Evolutionary conservation across 2,888 invertebrate species (phyloP).

Genomic region (Leptinotarsa peninsularis): DNA sequence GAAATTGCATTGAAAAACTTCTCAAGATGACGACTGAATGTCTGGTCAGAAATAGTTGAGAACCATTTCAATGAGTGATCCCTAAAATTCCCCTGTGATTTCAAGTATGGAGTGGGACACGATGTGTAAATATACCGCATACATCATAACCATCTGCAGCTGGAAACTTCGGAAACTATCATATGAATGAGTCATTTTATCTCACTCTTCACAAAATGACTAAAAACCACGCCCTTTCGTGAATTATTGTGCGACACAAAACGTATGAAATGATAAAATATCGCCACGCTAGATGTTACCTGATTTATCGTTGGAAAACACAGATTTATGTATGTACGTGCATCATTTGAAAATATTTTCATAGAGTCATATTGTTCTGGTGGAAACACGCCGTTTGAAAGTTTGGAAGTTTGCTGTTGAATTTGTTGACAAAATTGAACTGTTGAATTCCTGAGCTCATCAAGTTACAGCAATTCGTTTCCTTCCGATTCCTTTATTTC

Average conservation of each 20-base stretch:
- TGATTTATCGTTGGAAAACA: slow-evolving; percentile 39
- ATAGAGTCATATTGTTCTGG: slow-evolving; percentile 25
- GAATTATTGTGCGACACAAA: slow-evolving; percentile 35
- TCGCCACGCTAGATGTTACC: slow-evolving; percentile 35
- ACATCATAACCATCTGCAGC: neutral
- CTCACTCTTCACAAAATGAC: slow-evolving; percentile 13
- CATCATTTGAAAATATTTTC: slow-evolving; percentile 37
- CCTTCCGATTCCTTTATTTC: too few relatives aligned
- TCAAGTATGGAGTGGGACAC: neutral
- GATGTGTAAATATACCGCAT: neutral
- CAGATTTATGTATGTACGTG: slow-evolving; percentile 34
- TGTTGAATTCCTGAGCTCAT: neutral
- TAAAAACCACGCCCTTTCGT: slow-evolving; percentile 28
- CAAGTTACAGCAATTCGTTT: too few relatives aligned
- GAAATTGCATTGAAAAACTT: too few relatives aligned
- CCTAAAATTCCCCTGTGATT: neutral
- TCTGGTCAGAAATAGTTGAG: too few relatives aligned
- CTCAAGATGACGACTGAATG: too few relatives aligned
- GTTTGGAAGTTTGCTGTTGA: neutral
- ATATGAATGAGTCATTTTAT: slow-evolving; percentile 18
- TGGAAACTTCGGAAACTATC: slow-evolving; percentile 16
- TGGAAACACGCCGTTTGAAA: slow-evolving; percentile 4
- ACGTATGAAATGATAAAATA: slow-evolving; percentile 37
- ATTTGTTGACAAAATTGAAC: neutral
- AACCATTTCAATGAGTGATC: neutral